Base-by-base conservation (phyloP, 2,113 vertebrate species). In the Dunckerocampus dactyliophorus region DNA sequence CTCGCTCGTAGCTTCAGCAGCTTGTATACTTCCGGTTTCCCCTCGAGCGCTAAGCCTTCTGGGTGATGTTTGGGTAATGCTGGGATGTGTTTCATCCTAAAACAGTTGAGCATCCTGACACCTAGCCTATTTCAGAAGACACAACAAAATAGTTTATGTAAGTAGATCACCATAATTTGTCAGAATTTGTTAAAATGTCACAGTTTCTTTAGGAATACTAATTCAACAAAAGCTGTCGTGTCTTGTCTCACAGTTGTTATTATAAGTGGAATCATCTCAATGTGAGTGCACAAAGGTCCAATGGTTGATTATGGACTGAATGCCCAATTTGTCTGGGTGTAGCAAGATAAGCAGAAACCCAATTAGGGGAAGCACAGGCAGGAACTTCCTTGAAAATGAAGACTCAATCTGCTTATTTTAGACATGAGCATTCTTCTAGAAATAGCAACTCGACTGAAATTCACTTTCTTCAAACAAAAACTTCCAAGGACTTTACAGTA, bases 401-500 rank as follows among this genome's bases (percentile, higher is more conserved):
- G 12, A 15, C 21, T 22, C 47, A 42, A 39, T 3, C 54, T 20
- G 24, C 62, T 65, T 31, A 19, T 39, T 22, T 48, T 19, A 14
- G 49, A 4, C 19, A 20, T 37, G 12, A 46, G 14, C 3, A 0
- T 48, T 67, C 21, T 47, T 24, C 24, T 15, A 52, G 49, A 56
- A 66, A 71, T 63, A 51, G 49, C 21, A 43, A 15, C 21, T 16
- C 31, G 3, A 34, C 31, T 34, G 31, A 34, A 34, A 28, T 13
- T 20, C 2, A 31, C 21, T 22, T 65, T 56, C 48, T 66, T 21
- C 63, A 43, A 53, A 39, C 24, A 43, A 21, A 63, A n/a, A 22
- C 61, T 63, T 63, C 65, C n/a, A 67, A 77, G 34, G 34, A 1
- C 6, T 37, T 37, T 37, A 37, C n/a, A n/a, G n/a, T 37, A 9